Base-by-base conservation (phyloP, 2,888 invertebrate species). In the Tupiocoris notatus region DNA sequence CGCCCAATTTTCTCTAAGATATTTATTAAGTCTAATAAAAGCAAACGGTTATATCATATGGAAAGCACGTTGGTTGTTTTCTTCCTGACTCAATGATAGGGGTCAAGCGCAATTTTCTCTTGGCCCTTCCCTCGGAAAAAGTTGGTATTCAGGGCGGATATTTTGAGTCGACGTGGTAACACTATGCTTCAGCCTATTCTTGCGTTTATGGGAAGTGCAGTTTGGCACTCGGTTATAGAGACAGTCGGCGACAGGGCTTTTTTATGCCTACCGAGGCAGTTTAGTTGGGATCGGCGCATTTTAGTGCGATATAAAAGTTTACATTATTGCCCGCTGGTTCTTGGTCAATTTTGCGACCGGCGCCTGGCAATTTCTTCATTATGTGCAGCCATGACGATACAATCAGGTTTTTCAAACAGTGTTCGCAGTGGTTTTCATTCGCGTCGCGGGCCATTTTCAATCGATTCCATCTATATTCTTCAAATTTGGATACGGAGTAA, bases 21-120 rank as follows among this genome's bases (percentile, higher is more conserved):
- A 75, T 75, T 75, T 75, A 75, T 75, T 75, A 75, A 75, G 65
- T 75, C 75, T 58, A 75, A 75, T 75, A 75, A 75, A 75, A 75
- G 75, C 75, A 66, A 75, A 75, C 75, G 75, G 66, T 39, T 20
- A 39, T 66, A 75, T 65, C 66, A 75, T 75, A 75, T 75, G 75
- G 75, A 65, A 75, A 75, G 75, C 66, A 75, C 75, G 75, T 75
- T 75, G 65, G 65, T 75, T 75, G 66, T 75, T 75, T 65, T 64
- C 58, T 9, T 56, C 66, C 66, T 25, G 63, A 18, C 59, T 66
- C 12, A 62, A 61, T 22, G 17, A 21, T 17, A 57, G 23, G 73
- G 75, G 75, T 57, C 63, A 57, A 57, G 63, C 56, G 64, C 64
- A 63, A 63, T 63, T 54, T 74, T 12, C 39, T 12, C 6, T 39